Evolutionary conservation across 2,797 vertebrate genomes (phyloP).

Genomic region (Siniperca obscura): DNA sequence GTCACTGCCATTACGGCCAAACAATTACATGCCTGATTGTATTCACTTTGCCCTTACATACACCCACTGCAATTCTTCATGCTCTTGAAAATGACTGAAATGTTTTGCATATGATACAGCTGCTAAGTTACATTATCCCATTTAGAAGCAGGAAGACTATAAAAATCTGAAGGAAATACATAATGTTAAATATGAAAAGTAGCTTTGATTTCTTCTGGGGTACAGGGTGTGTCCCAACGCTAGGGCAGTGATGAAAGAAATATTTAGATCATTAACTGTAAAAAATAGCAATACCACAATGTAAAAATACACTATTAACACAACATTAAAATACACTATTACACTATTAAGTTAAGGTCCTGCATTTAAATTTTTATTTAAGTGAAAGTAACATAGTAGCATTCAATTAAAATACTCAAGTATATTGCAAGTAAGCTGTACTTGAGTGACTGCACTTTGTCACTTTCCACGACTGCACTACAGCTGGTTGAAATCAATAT

Average conservation of each 20-base stretch:
- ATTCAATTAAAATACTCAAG: neutral
- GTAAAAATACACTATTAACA: too few relatives aligned
- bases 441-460: neutral
- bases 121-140: constrained; percentile 36
- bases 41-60: constrained; percentile 62
- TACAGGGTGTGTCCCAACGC: neutral
- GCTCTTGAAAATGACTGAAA: constrained; percentile 37
- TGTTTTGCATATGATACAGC: constrained; percentile 32
- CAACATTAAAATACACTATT: too few relatives aligned
- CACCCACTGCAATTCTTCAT: constrained; percentile 45
- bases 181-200: constrained; percentile 1
- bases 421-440: neutral
- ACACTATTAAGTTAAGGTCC: neutral
- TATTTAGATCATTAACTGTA: neutral
- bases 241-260: neutral
- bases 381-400: neutral
- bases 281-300: neutral
- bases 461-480: neutral
- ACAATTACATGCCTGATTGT: constrained; percentile 68
- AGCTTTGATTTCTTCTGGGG: neutral
- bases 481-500: neutral
- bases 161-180: constrained; percentile 16
- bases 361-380: neutral
- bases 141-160: neutral
- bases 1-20: constrained; percentile 60